Evolutionary conservation across 1,140 invertebrate species (phyloP).

Genomic region (Neuroterus valhalla): DNA sequence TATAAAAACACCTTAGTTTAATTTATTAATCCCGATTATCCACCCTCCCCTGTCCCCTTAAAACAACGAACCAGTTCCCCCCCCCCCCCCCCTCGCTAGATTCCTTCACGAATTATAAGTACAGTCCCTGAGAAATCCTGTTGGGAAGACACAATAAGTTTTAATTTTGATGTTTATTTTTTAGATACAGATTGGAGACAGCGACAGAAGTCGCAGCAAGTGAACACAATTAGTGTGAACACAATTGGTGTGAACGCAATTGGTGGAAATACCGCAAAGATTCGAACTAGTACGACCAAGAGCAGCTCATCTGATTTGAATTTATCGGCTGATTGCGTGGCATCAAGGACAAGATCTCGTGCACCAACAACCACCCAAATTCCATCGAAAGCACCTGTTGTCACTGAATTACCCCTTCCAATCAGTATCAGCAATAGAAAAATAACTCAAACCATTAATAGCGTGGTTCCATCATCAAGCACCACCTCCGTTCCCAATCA

Average conservation of each 20-base stretch:
- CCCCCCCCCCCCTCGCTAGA: no score
- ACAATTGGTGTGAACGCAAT: constrained; percentile 57
- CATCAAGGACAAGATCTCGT: constrained; percentile 70
- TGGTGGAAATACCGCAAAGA: constrained; percentile 48
- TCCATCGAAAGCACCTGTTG: constrained; percentile 52
- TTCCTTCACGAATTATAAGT: no score
- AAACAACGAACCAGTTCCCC: no score
- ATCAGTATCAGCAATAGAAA: constrained; percentile 60
- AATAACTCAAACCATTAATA: constrained; percentile 55
- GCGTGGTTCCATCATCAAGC: constrained; percentile 56
- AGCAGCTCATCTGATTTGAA: constrained; percentile 62
- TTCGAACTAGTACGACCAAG: constrained; percentile 59
- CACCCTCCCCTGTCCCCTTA: no score
- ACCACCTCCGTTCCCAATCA: constrained; percentile 63
- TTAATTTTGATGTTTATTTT: constrained; percentile 4
- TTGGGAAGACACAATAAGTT: no score
- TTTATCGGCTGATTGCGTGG: constrained; percentile 69
- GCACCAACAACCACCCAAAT: constrained; percentile 67
- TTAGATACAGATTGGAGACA: constrained; percentile 68
- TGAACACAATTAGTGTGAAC: constrained; percentile 57
- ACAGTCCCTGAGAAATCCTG: no score
- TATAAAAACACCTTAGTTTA: no score
- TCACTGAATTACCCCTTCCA: constrained; percentile 39
- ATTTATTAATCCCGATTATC: no score
- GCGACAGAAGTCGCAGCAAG: constrained; percentile 66